Evolutionary conservation across 2,888 invertebrate genomes (phyloP).

Genomic region (Archaeoteleia sp.): DNA sequence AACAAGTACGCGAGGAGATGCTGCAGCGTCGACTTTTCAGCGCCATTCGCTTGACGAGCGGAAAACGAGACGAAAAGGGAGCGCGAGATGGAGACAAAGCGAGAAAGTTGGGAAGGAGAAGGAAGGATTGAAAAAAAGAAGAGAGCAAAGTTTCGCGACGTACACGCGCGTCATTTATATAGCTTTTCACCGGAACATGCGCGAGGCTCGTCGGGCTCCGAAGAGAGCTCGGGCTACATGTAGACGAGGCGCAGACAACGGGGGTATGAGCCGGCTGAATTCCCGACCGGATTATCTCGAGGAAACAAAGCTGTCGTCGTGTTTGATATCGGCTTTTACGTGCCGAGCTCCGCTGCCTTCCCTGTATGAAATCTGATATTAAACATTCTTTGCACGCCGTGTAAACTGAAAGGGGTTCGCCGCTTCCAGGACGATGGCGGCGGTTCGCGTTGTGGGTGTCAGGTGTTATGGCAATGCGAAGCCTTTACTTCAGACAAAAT

Average conservation of each 20-base stretch:
- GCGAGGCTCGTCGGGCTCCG: constrained; percentile 41
- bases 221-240: constrained; percentile 46
- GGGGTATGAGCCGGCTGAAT: constrained; percentile 63
- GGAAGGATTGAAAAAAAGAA: constrained; percentile 8
- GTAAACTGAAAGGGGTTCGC: constrained; percentile 52
- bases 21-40: constrained; percentile 39
- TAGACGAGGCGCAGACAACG: constrained; percentile 53
- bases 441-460: constrained; percentile 54
- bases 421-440: constrained; percentile 47
- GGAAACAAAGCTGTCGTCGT: constrained; percentile 72
- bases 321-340: constrained; percentile 72
- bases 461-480: constrained; percentile 51
- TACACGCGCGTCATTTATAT: constrained; percentile 57
- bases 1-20: constrained; percentile 39
- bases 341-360: constrained; percentile 53
- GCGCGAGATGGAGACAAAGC: constrained; percentile 5
- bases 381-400: constrained; percentile 56
- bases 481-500: constrained; percentile 41
- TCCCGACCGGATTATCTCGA: constrained; percentile 69
- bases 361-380: constrained; percentile 55
- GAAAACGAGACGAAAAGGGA: constrained; percentile 24
- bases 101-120: constrained; percentile 4
- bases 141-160: constrained; percentile 38
- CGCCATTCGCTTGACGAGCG: constrained; percentile 22
- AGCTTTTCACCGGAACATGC: constrained; percentile 50